Evolutionary conservation across 2,113 vertebrate genomes (phyloP).

Genomic region (Stercorarius parasiticus): DNA sequence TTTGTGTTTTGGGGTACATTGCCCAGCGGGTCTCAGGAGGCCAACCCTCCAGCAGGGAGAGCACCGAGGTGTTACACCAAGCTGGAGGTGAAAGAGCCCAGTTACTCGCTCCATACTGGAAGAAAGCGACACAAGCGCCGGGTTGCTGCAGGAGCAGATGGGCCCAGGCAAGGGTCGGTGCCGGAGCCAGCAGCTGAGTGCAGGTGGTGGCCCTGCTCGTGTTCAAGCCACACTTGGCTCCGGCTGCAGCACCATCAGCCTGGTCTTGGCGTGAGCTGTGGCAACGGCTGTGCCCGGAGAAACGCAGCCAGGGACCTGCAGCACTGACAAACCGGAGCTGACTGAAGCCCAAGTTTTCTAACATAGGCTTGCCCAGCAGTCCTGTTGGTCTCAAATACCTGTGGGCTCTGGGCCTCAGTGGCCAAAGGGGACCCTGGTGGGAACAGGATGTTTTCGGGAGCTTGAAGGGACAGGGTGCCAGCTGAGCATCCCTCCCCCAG

Average conservation of each 20-base stretch:
- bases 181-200: background rate
- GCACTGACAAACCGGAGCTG: background rate
- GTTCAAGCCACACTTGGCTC: background rate
- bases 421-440: background rate
- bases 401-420: background rate
- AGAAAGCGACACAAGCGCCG: background rate
- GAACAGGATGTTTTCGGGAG: background rate
- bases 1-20: background rate
- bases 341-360: background rate
- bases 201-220: background rate
- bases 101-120: background rate
- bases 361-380: background rate
- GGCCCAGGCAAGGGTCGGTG: background rate
- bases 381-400: background rate
- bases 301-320: background rate
- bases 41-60: background rate
- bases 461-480: background rate
- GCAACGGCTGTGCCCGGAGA: background rate
- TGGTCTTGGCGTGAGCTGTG: accelerated
- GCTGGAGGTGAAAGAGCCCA: background rate
- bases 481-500: background rate
- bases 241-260: background rate
- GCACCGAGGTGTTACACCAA: background rate
- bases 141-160: background rate
- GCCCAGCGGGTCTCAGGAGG: background rate